phyloP scores from a whole-genome alignment of 2,888 invertebrate genomes.

The Melikaiella ostensackeni region DNA sequence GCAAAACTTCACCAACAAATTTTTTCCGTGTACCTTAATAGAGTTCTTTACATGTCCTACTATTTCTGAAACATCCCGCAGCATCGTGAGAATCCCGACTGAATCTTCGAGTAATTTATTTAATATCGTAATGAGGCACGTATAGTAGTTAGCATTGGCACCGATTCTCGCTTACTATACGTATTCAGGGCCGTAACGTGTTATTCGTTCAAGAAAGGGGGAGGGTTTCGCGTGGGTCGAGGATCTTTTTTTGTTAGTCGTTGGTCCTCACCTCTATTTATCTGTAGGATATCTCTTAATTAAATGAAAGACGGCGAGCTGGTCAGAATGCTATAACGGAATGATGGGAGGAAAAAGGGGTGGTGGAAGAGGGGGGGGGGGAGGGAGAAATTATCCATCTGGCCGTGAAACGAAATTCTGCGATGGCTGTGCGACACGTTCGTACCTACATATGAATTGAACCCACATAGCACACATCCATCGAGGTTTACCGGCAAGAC shows the following conservation, averaged over 20 bases:
- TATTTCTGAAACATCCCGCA: slow-evolving; percentile 15
- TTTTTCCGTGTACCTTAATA: no score
- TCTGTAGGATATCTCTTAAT: slow-evolving; percentile 25
- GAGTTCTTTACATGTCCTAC: slow-evolving; percentile 25
- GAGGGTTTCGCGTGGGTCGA: background rate
- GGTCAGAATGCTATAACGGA: slow-evolving; percentile 9
- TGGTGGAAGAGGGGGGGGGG: background rate
- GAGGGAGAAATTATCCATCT: slow-evolving; percentile 17
- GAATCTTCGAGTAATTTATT: slow-evolving; percentile 31
- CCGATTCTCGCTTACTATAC: slow-evolving; percentile 19
- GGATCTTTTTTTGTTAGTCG: background rate
- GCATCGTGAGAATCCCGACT: slow-evolving; percentile 29
- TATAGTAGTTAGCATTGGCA: slow-evolving; percentile 26
- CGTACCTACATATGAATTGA: slow-evolving; percentile 19
- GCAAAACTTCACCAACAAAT: no score
- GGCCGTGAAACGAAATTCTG: slow-evolving; percentile 13
- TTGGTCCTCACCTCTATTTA: slow-evolving; percentile 29
- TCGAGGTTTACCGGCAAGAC: slow-evolving; percentile 60
- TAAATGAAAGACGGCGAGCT: slow-evolving; percentile 14
- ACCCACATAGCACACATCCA: slow-evolving; percentile 47
- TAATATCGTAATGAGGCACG: slow-evolving; percentile 25
- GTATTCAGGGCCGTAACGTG: slow-evolving; percentile 24
- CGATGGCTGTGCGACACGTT: slow-evolving; percentile 21
- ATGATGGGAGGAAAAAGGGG: background rate
- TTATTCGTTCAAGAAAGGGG: slow-evolving; percentile 7